A percentile compares a stretch with the other conserved stretches of the same genome.
Evolutionary conservation across 2,888 invertebrate genomes (phyloP).

Genomic region (Corythucha ciliata): DNA sequence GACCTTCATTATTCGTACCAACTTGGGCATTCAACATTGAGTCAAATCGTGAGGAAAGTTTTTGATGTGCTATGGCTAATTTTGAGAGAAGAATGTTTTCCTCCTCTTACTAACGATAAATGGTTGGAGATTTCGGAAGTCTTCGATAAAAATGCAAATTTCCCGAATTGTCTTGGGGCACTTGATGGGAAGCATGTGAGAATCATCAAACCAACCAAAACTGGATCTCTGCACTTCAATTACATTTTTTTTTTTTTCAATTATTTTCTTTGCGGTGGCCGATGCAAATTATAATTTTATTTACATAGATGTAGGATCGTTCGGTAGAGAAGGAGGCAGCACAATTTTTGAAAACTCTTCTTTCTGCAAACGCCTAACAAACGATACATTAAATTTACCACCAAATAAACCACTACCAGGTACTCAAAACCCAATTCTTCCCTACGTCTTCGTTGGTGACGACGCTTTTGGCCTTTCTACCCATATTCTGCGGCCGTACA

Average conservation of each 20-base stretch:
- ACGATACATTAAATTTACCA: constrained; percentile 5
- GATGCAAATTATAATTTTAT: constrained; percentile 25
- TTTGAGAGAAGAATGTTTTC: constrained; percentile 22
- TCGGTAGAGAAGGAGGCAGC: constrained; percentile 18
- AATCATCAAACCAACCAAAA: constrained; percentile 33
- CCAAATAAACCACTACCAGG: constrained; percentile 4
- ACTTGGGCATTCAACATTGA: constrained; percentile 23
- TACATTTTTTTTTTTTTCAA: constrained; percentile 31
- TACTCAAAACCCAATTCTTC: background rate
- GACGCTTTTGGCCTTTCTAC: constrained; percentile 12
- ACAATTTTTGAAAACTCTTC: constrained; percentile 16
- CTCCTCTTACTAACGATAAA: constrained; percentile 21
- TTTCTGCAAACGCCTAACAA: constrained; percentile 9
- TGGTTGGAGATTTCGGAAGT: constrained; percentile 26
- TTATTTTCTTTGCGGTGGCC: constrained; percentile 19
- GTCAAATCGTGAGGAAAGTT: constrained; percentile 20
- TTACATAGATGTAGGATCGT: constrained; percentile 22
- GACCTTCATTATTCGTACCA: constrained; percentile 21
- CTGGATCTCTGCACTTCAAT: constrained; percentile 36
- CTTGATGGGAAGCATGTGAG: constrained; percentile 37
- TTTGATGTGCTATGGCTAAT: constrained; percentile 8
- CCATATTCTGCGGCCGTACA: constrained; percentile 8
- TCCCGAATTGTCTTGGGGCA: constrained; percentile 32
- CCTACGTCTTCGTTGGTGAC: constrained; percentile 2
- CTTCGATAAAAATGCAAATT: constrained; percentile 33